These are phyloP conservation scores for Venustoraphidia nigricollis DNA, from an alignment of 2,888 invertebrate genomes.

Conservation along the genomic window DNA sequence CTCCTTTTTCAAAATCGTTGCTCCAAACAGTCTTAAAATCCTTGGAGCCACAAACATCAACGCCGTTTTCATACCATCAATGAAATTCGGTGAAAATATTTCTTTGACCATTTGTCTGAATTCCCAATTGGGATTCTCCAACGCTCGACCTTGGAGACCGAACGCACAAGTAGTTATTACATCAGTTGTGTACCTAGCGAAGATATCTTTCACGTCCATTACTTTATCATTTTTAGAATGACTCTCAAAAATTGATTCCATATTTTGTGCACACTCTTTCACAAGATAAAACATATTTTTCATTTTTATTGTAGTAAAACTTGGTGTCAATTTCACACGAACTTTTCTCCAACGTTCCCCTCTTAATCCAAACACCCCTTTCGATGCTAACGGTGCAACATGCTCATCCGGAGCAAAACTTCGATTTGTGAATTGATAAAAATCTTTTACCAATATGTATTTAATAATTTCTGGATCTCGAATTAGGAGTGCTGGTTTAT, in stretches of 20 bases:
- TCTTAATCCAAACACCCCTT: slow-evolving; percentile 27
- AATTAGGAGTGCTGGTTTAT: slow-evolving; percentile 29
- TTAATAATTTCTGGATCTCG: slow-evolving; percentile 31
- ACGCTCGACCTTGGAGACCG: slow-evolving; percentile 27
- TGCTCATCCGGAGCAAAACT: slow-evolving; percentile 25
- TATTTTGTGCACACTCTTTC: slow-evolving; percentile 22
- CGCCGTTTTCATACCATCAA: slow-evolving; percentile 17
- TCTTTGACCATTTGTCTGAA: slow-evolving; percentile 24
- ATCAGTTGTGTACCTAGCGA: slow-evolving; percentile 28
- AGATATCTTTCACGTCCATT: slow-evolving; percentile 20
- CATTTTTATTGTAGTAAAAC: slow-evolving; percentile 37
- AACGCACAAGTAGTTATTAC: slow-evolving; percentile 31
- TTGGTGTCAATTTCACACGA: slow-evolving; percentile 33
- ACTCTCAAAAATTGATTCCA: slow-evolving; percentile 18
- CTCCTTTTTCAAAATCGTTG: slow-evolving; percentile 20
- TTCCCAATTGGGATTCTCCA: slow-evolving; percentile 21
- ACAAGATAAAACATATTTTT: slow-evolving; percentile 34
- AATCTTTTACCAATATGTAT: slow-evolving; percentile 30
- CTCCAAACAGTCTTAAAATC: slow-evolving; percentile 21
- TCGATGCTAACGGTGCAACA: slow-evolving; percentile 26
- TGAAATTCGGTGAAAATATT: slow-evolving; percentile 20
- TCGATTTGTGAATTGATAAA: slow-evolving; percentile 30
- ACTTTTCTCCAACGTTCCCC: slow-evolving; percentile 35
- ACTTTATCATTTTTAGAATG: slow-evolving; percentile 9
- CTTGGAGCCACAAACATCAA: slow-evolving; percentile 21